phyloP scores from a whole-genome alignment of 2,888 invertebrate genomes.

The Mesoligia furuncula region DNA sequence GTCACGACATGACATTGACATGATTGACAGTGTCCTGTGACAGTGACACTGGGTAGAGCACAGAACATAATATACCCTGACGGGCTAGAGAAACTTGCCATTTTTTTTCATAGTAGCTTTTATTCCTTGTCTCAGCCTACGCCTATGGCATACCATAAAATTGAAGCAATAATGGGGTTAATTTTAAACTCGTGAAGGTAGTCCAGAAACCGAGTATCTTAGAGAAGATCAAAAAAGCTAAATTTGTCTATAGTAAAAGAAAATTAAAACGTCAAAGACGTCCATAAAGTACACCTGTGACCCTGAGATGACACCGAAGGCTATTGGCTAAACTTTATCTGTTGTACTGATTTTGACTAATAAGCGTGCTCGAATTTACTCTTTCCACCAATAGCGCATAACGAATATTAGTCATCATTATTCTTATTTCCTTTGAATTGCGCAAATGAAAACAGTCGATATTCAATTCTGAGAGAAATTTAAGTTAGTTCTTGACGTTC shows the following conservation, averaged over 20 bases:
- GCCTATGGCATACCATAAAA: no score
- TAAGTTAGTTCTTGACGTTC: slow-evolving; percentile 6
- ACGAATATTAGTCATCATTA: slow-evolving; percentile 41
- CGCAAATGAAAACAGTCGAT: slow-evolving; percentile 51
- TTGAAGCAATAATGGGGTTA: no score
- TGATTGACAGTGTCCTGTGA: no score
- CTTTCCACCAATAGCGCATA: slow-evolving; percentile 20
- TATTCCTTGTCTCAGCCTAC: no score
- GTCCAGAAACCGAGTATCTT: no score
- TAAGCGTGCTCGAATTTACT: accelerated
- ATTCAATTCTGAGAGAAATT: slow-evolving; percentile 24
- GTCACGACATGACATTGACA: no score
- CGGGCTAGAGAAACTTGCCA: no score
- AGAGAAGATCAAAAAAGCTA: slow-evolving; percentile 3
- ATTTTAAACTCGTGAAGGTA: no score
- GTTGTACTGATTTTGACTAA: background rate
- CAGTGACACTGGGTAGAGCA: no score
- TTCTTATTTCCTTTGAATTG: background rate
- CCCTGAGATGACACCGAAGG: background rate
- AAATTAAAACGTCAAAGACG: slow-evolving; percentile 1
- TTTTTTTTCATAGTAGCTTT: no score
- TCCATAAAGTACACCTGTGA: background rate
- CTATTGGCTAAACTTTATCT: slow-evolving; percentile 25
- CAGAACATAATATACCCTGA: no score
- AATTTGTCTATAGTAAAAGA: slow-evolving; percentile 5